Evolutionary conservation across 1,140 invertebrate species (phyloP), one percentile per base, ranked within the genome.

Genomic region (Diachasma alloeum): DNA sequence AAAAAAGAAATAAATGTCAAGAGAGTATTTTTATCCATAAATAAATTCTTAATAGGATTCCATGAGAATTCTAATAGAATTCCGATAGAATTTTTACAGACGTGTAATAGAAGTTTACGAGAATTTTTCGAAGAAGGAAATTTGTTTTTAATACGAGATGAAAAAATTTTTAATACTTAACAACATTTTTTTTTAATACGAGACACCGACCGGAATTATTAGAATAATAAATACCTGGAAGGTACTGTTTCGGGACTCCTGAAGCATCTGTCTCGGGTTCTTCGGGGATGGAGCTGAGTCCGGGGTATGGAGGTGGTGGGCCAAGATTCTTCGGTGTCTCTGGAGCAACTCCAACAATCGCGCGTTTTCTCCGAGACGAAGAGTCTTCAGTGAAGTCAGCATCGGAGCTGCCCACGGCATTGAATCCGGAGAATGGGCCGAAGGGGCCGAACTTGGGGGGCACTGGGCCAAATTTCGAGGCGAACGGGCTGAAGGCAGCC

Each of bases 271-370:
- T 77, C 75, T 84, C 83, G 0, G 81, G 75, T 46, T 86, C 83
- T 76, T 85, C 83, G 3, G 82, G 48, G 70, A 86, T 87, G 10
- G 85, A 78, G 39, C 70, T 77, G 10, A 85, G 80, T 22, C 80
- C 82, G 31, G 85, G 83, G 76, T 87, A 88, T 17, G 82, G 22
- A 17, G 83, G 82, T 19, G 81, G 81, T 15, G 82, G 80, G 15
- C 77, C 80, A 8, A 81, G 8, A 56, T 72, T 56, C 39, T 80
- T 83, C 56, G 69, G 75, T 37, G 59, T 42, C 19, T 31, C 24
- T 6, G 70, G 24, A 11, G 69, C 22, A 36, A 77, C 15, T 0
- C 36, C 66, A 10, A 67, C 69, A 46, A 77, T 10, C 5, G 80
- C 82, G 71, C 83, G 78, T 42, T 77, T 83, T 71, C 48, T 81